Base-by-base conservation (phyloP, 2,797 vertebrate genomes). In the Heteromormyrus szaboi region DNA sequence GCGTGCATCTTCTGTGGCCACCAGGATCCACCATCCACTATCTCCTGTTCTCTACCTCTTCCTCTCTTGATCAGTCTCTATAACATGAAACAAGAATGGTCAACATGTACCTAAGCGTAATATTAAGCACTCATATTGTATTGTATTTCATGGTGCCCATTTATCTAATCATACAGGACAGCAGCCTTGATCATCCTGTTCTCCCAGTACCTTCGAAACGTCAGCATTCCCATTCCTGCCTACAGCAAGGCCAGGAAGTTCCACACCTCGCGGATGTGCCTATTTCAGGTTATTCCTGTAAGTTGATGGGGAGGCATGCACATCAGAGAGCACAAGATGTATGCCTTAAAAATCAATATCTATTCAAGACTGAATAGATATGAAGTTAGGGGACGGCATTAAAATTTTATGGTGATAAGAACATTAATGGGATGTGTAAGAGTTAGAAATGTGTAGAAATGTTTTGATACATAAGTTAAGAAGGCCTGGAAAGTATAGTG, bases 271-370 rank as follows among this genome's bases (percentile, higher is more conserved):
- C 95, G 92, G 11, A 89, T 97, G 81, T 94, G 97, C 90, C 25
- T 99, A 91, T 99, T 99, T 93, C 98, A 99, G 95, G 97, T 99
- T 93, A 97, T 99, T 85, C 98, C 98, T 8, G 99, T 99, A 95
- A 0, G 97, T 93, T 89, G 2, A 50, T 9, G 22, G 72, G 4
- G 85, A 86, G 62, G 25, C 50, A 33, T 46, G 41, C 37, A 68
- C 51, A 65, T 84, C 7, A 12, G 0, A 46, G 5, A 29, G 37
- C n/a, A 44, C 9, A 22, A 50, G 19, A 22, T 59, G 33, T 29
- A 62, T 59, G 54, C 41, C 62, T 41, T 62, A 22, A 54, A 19
- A 86, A 53, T 53, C 44, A 56, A 41, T 54, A 33, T n/a, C n/a
- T 62, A 62, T 62, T 25, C 19, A 44, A 81, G 76, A 81, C 41